Evolutionary conservation across 2,888 invertebrate genomes (phyloP).

Genomic region (Callinectes sapidus): DNA sequence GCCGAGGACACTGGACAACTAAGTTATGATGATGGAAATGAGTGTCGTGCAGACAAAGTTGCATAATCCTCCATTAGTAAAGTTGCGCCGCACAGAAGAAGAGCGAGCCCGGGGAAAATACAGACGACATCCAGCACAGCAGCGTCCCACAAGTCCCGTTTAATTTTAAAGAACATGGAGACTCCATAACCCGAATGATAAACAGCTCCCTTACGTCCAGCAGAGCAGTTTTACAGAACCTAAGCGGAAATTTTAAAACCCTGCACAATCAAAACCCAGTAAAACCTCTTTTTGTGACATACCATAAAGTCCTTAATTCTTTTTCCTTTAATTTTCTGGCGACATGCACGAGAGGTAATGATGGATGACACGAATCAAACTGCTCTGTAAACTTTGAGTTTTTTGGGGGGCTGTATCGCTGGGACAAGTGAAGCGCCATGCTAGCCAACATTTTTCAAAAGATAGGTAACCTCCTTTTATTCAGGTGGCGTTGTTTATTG

Average conservation of each 20-base stretch:
- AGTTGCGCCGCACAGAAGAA: not conserved
- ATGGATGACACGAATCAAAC: constrained; percentile 23
- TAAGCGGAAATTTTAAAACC: not conserved
- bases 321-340: constrained; percentile 17
- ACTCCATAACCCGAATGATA: not conserved
- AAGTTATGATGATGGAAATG: constrained; percentile 25
- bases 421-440: constrained; percentile 3
- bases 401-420: not conserved
- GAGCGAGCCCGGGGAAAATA: not conserved
- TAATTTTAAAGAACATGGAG: not conserved
- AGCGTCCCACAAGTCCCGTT: not conserved
- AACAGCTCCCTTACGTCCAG: not conserved
- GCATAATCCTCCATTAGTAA: constrained; percentile 10
- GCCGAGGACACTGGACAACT: constrained; percentile 15
- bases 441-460: not conserved
- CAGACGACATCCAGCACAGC: not conserved
- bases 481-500: not conserved
- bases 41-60: constrained; percentile 21
- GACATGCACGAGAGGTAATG: constrained; percentile 19
- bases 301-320: constrained; percentile 14
- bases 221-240: not conserved
- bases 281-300: not conserved
- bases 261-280: not conserved
- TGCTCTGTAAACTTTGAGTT: not conserved
- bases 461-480: not conserved